Base-by-base conservation (phyloP, 2,888 invertebrate species). In the Pristionchus maxplancki region DNA sequence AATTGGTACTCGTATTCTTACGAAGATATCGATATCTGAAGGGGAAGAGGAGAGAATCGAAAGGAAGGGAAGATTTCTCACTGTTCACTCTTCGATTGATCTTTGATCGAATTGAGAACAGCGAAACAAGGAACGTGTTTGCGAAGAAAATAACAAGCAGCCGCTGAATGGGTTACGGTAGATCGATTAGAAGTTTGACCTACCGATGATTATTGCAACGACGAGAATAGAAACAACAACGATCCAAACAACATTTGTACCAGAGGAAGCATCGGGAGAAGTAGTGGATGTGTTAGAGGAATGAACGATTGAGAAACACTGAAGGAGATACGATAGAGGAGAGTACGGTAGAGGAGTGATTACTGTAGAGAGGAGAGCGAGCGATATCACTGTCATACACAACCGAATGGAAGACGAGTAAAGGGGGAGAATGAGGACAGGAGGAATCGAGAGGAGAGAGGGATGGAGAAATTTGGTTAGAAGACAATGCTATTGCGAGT, bases 31-130 rank as follows among this genome's bases (percentile, higher is more conserved):
- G 37, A 40, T 74, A 40, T 37, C 74, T 74, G 40, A 40, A 24
- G 31, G 24, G 62, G 62, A 8, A 11, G n/a, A 28, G 3, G 62
- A 24, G 20, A 28, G 62, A 28, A 6, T 11, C 11, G 62, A 28
- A n/a, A 28, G 62, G 28, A 2, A 28, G 62, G 28, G 62, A 2
- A 62, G 64, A 17, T 13, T 67, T 31, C 64, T 67, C 31, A 67
- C 64, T 40, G 74, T 74, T 74, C 40, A 24, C 74, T 74, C 74
- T 37, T 37, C 74, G 74, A 67, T 31, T 74, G 74, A 40, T 74
- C 74, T 74, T 74, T 74, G 74, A 74, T 74, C 74, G 74, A 74
- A 31, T 37, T 24, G 37, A 74, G 37, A 24, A 74, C 74, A 15
- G 20, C 20, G 74, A 74, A 74, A 24, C 74, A 74, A 4, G 74